Evolutionary conservation across 2,888 invertebrate genomes (phyloP), one percentile per base, ranked within the genome.

Genomic region (Tetrapedia diversipes): DNA sequence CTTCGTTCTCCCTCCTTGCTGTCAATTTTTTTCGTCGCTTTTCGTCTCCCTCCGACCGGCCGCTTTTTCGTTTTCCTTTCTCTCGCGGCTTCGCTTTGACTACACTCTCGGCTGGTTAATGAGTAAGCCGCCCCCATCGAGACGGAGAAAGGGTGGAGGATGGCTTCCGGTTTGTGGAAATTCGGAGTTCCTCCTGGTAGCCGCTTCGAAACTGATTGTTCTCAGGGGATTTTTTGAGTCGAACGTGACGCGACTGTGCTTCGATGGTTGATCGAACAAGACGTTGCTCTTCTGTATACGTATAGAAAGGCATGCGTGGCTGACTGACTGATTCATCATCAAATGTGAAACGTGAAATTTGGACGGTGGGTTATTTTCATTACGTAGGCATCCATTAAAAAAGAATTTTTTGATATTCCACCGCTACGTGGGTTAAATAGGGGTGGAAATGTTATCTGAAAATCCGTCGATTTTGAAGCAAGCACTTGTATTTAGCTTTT

Each of bases 151-250:
- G 14, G 1, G 6, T 14, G 14, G 27, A 7, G 2, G 14, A 10
- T 4, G 2, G 2, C 10, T 37, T n/a, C 53, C 45, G 37, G 45
- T 60, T 51, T n/a, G 27, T n/a, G 24, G 8, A 72, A 60, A 72
- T 72, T 65, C 16, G 22, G 22, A 39, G 34, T 34, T 49, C 29
- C 24, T 11, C 4, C 29, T 11, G 14, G 14, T 11, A n/a, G 19
- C 24, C 6, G 11, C 53, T 16, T 39, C 59, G 43, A 19, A 64
- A 69, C 53, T 71, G 60, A 74, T 71, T 65, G 53, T 64, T 59
- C 74, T 2, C n/a, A 1, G 0, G 19, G 39, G n/a, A 57, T 34
- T 34, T 29, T 34, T 45, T 22, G n/a, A 11, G 22, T 32, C 53
- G 59, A 67, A 59, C 51, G 39, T 51, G 27, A 27, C 66, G 24